Evolutionary conservation across 2,113 vertebrate species (phyloP).

Genomic region (Scomber colias): DNA sequence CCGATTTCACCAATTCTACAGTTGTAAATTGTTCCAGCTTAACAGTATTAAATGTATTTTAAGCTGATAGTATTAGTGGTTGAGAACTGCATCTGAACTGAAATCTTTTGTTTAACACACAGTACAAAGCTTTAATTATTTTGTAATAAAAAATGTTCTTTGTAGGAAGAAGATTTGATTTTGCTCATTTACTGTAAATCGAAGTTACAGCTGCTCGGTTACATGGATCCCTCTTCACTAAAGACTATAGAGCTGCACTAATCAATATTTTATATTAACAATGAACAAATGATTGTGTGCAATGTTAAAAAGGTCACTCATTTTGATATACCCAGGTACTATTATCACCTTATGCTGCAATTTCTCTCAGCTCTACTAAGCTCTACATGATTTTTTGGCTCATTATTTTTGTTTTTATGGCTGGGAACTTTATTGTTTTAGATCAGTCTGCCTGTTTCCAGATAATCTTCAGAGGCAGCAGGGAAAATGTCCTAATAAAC

Average conservation of each 20-base stretch:
- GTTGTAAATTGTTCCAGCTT: not conserved
- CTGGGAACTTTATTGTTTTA: not conserved
- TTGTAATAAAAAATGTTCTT: not conserved
- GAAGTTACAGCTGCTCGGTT: not conserved
- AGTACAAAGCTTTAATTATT: not conserved
- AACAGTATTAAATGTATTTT: not conserved
- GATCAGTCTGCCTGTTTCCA: constrained; percentile 5
- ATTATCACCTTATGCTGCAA: not conserved
- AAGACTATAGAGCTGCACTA: not conserved
- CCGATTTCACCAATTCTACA: not conserved
- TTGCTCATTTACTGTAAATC: no score
- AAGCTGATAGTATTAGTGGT: not conserved
- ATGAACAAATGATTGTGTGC: not conserved
- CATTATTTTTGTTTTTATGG: not conserved
- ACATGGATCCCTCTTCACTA: not conserved
- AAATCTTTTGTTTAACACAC: not conserved
- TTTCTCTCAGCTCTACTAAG: not conserved
- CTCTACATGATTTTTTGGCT: not conserved
- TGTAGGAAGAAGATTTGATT: no score
- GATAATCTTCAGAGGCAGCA: not conserved
- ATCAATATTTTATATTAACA: not conserved
- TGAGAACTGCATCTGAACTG: not conserved
- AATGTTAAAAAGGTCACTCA: not conserved
- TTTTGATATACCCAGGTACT: no score
- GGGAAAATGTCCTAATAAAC: not conserved